A percentile compares a stretch with the other conserved stretches of the same genome.
These are phyloP conservation scores for Paedocypris sp. DNA, from an alignment of 2,113 vertebrate species.

Conservation along the genomic window DNA sequence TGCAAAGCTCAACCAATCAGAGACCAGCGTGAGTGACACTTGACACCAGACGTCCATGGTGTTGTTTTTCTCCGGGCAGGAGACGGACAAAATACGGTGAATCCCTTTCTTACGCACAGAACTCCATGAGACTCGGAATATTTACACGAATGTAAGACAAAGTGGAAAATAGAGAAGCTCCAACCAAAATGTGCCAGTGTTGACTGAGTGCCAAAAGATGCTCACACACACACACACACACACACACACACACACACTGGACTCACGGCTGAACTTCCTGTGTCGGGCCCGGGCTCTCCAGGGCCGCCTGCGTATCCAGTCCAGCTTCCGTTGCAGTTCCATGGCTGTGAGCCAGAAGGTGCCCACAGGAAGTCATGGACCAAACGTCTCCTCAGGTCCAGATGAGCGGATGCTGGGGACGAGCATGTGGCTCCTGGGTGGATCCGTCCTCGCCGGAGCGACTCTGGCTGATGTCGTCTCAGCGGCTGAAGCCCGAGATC, in stretches of 20 bases:
- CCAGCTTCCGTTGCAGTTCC: conserved; percentile 72
- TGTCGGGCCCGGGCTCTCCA: conserved; percentile 64
- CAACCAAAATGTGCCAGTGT: no score
- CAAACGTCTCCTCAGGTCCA: conserved; percentile 3
- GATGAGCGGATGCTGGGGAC: neutral
- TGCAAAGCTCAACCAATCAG: conserved; percentile 14
- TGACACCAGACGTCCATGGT: neutral
- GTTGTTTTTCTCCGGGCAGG: neutral
- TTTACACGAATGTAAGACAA: no score
- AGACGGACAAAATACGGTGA: neutral
- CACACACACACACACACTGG: neutral
- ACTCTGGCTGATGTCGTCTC: conserved; percentile 38
- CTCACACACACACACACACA: no score
- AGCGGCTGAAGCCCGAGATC: conserved; percentile 40
- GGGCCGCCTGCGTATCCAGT: conserved; percentile 69
- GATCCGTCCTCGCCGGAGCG: neutral
- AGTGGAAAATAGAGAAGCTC: no score
- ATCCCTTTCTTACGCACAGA: no score
- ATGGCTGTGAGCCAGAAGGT: conserved; percentile 53
- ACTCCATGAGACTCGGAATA: no score
- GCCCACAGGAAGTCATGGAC: conserved; percentile 22
- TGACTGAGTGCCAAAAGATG: no score
- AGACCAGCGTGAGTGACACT: neutral
- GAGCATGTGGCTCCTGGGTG: neutral
- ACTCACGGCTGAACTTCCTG: conserved; percentile 78